These are phyloP conservation scores for Jacana jacana DNA, from an alignment of 2,113 vertebrate genomes.

Conservation along the genomic window DNA sequence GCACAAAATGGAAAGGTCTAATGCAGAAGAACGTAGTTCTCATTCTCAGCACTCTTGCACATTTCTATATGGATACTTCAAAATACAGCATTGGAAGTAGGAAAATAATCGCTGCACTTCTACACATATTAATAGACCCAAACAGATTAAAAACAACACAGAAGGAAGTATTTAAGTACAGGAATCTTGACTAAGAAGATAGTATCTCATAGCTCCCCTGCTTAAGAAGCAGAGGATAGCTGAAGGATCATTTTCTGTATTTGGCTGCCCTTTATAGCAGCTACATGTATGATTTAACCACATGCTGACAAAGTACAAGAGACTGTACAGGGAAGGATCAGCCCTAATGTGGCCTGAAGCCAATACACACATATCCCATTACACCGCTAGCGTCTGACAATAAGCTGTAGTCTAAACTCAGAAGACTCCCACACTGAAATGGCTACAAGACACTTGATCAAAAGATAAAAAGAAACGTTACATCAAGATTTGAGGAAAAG, in stretches of 20 bases:
- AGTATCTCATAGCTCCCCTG: not conserved
- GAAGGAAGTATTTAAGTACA: not conserved
- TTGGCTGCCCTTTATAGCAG: not conserved
- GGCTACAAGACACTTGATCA: not conserved
- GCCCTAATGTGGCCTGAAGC: not conserved
- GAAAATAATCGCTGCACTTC: not conserved
- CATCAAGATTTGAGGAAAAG: not conserved
- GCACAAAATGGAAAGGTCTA: constrained; percentile 14
- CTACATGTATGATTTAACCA: not conserved
- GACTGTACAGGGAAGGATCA: not conserved
- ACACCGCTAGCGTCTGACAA: not conserved
- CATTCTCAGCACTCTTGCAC: not conserved
- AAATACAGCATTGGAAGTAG: not conserved
- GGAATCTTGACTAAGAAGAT: not conserved
- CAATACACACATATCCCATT: not conserved
- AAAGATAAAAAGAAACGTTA: not conserved
- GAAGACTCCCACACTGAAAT: not conserved
- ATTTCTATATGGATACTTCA: not conserved
- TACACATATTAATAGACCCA: not conserved
- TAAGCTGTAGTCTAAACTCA: not conserved
- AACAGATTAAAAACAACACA: not conserved
- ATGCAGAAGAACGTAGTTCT: not conserved
- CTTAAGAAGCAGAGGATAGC: not conserved
- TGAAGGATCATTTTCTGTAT: not conserved
- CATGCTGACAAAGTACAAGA: not conserved